These are phyloP conservation scores for Azemiops feae DNA, from an alignment of 2,113 vertebrate species.

Conservation along the genomic window DNA sequence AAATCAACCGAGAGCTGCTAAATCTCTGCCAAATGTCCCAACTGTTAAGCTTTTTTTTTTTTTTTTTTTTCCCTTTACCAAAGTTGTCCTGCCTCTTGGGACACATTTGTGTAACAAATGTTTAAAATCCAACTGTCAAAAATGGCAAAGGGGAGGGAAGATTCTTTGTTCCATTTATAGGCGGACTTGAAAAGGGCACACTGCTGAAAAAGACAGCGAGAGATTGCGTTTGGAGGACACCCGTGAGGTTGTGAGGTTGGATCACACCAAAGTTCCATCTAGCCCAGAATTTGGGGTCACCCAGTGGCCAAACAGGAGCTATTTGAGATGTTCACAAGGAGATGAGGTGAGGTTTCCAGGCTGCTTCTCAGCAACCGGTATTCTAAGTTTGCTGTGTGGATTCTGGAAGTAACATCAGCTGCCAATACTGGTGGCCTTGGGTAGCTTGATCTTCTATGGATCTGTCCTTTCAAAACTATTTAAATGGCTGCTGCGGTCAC, in stretches of 20 bases:
- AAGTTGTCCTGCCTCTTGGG: slow-evolving; percentile 46
- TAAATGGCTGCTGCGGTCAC: no score
- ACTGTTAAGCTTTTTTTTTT: slow-evolving; percentile 42
- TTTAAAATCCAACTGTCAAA: slow-evolving; percentile 55
- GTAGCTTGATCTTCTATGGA: background rate
- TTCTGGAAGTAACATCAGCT: background rate
- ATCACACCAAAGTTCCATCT: background rate
- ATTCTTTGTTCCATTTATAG: slow-evolving; percentile 23
- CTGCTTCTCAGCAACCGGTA: background rate
- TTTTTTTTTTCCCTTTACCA: background rate
- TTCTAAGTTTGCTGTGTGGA: background rate
- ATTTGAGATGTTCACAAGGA: background rate
- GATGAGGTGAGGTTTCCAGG: background rate
- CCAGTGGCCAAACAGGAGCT: background rate
- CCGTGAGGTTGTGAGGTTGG: background rate
- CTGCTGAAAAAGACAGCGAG: background rate
- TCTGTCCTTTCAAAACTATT: no score
- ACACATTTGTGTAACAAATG: slow-evolving; percentile 57
- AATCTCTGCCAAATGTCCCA: slow-evolving; percentile 41
- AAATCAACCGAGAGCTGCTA: slow-evolving; percentile 57
- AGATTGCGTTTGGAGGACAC: background rate
- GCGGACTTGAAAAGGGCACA: background rate
- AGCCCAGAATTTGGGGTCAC: background rate
- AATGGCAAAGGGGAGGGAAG: slow-evolving; percentile 43
- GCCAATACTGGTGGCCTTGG: background rate